Percentiles rank a stretch among this genome's conserved stretches.
Conservation (phyloP, 2,888 invertebrate species). For the Trachelus troglodyta region DNA sequence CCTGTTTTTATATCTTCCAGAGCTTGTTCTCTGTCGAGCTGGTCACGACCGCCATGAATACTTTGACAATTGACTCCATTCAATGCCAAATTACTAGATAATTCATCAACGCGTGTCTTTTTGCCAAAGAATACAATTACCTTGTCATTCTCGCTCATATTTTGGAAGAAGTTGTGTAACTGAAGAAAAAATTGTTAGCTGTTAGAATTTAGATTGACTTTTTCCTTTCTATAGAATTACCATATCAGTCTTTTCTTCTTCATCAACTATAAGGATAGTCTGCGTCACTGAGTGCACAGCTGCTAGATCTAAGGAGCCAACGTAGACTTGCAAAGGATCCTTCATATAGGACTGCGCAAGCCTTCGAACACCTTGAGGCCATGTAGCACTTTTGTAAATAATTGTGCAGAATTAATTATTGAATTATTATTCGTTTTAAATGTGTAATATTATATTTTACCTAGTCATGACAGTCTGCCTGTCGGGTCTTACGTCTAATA, state of each 20-base stretch:
- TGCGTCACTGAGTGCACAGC: slow-evolving; percentile 91
- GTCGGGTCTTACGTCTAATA: slow-evolving; percentile 86
- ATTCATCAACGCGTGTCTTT: slow-evolving; percentile 84
- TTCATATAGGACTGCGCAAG: slow-evolving; percentile 89
- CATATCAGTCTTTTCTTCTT: slow-evolving; percentile 76
- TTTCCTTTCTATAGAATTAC: slow-evolving; percentile 58
- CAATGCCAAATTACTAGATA: slow-evolving; percentile 82
- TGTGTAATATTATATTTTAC: slow-evolving; percentile 50
- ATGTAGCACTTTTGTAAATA: slow-evolving; percentile 79
- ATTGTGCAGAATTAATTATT: slow-evolving; percentile 7
- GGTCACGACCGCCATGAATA: slow-evolving; percentile 92
- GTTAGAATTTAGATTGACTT: slow-evolving; percentile 6
- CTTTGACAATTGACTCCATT: slow-evolving; percentile 79
- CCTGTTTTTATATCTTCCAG: slow-evolving; percentile 86
- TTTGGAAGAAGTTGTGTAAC: slow-evolving; percentile 76
- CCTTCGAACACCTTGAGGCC: slow-evolving; percentile 89
- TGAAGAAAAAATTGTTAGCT: slow-evolving; percentile 43
- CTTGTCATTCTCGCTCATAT: slow-evolving; percentile 82
- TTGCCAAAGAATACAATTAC: slow-evolving; percentile 91
- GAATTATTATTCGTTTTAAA: slow-evolving; percentile 1
- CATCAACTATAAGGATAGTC: slow-evolving; percentile 78
- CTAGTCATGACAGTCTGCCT: slow-evolving; percentile 97
- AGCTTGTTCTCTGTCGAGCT: slow-evolving; percentile 82
- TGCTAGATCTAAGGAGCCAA: slow-evolving; percentile 88
- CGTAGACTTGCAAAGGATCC: slow-evolving; percentile 89